These are phyloP conservation scores for Trileptium ribeirensis DNA, from an alignment of 2,888 invertebrate genomes.

Conservation along the genomic window DNA sequence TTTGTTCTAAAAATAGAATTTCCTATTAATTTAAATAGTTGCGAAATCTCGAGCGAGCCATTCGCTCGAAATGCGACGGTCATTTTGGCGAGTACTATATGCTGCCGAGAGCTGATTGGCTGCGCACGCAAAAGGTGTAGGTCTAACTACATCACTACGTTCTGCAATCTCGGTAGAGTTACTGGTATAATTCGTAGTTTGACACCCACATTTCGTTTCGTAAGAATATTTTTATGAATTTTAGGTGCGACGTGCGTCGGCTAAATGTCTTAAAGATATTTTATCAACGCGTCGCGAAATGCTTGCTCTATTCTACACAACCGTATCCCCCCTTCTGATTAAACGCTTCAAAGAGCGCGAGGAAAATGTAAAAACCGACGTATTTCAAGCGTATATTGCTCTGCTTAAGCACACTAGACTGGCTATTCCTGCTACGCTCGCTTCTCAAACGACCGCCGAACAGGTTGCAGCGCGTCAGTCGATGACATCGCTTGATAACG, in stretches of 20 bases:
- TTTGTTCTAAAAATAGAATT: too few species aligned
- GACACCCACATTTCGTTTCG: too few species aligned
- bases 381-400: constrained; percentile 90
- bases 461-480: constrained; percentile 20
- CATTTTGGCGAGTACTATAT: too few species aligned
- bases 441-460: constrained; percentile 26
- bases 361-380: constrained; percentile 97
- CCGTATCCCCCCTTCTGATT: constrained; percentile 80
- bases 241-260: constrained; percentile 85
- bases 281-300: constrained; percentile 85
- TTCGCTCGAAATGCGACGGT: too few species aligned
- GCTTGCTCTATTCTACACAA: constrained; percentile 71
- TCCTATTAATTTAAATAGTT: too few species aligned
- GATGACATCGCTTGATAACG: not conserved
- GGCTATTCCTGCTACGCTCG: constrained; percentile 31
- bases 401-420: constrained; percentile 80
- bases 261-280: constrained; percentile 92
- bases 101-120: too few species aligned
- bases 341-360: constrained; percentile 70
- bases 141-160: too few species aligned
- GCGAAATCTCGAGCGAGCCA: too few species aligned
- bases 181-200: too few species aligned
- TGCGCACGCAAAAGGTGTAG: too few species aligned
- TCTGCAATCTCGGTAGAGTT: too few species aligned
- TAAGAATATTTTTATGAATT: constrained; percentile 42